phyloP scores from a whole-genome alignment of 2,797 vertebrate species.

The Percopsis omiscomaycus region DNA sequence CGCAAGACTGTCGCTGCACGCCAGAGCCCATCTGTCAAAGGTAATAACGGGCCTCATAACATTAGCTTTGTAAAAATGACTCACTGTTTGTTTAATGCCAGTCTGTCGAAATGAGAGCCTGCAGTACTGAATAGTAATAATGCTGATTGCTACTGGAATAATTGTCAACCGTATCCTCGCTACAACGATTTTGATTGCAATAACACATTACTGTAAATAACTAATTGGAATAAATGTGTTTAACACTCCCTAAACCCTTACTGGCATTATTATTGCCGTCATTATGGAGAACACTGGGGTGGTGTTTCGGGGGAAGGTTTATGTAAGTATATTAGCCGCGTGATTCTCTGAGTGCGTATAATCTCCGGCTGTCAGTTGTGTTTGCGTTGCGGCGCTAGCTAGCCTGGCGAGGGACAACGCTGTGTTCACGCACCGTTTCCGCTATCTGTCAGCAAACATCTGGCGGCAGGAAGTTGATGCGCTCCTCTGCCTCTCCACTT shows the following conservation, averaged over 20 bases:
- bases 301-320: constrained; percentile 11
- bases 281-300: background rate
- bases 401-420: constrained; percentile 48
- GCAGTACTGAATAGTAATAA: constrained; percentile 24
- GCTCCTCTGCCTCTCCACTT: constrained; percentile 45
- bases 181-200: constrained; percentile 3
- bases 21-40: constrained; percentile 7
- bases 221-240: constrained; percentile 3
- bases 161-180: constrained; percentile 12
- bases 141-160: constrained; percentile 10
- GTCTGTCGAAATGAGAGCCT: constrained; percentile 16
- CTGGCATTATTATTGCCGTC: background rate
- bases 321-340: constrained; percentile 5
- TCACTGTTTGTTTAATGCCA: constrained; percentile 12
- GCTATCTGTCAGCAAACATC: constrained; percentile 79
- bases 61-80: constrained; percentile 28
- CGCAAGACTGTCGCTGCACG: background rate
- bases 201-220: constrained; percentile 9
- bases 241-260: background rate
- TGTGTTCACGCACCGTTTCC: constrained; percentile 59
- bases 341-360: constrained; percentile 33
- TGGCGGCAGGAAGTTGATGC: constrained; percentile 63
- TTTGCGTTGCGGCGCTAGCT: constrained; percentile 59
- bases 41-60: constrained; percentile 27
- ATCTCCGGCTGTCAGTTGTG: constrained; percentile 69